Evolutionary conservation across 2,113 vertebrate species (phyloP).

Genomic region (Leucosticte australis): DNA sequence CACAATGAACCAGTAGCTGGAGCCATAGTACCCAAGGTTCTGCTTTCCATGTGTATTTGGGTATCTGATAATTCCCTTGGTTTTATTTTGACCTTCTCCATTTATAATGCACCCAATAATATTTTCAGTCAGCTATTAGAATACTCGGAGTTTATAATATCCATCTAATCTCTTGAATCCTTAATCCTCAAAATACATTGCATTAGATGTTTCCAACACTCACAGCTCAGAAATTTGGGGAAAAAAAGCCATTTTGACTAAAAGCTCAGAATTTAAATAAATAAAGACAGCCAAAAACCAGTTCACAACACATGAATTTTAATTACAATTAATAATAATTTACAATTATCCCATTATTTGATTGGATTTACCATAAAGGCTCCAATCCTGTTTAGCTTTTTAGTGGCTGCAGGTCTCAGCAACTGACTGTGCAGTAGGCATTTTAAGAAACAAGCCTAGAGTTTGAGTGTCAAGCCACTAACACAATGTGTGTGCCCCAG

Average conservation of each 20-base stretch:
- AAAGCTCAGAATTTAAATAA: not conserved
- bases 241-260: not conserved
- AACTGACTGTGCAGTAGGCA: not conserved
- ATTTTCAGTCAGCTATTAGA: not conserved
- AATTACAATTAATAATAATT: no score
- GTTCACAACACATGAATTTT: not conserved
- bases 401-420: not conserved
- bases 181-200: not conserved
- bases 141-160: not conserved
- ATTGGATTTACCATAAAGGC: not conserved
- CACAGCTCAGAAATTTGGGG: not conserved
- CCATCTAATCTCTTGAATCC: not conserved
- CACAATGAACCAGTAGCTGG: not conserved
- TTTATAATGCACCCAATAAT: not conserved
- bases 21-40: not conserved
- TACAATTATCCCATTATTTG: not conserved
- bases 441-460: not conserved
- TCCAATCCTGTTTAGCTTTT: not conserved
- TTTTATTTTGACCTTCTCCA: not conserved
- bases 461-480: not conserved
- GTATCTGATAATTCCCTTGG: not conserved
- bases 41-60: not conserved
- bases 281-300: not conserved
- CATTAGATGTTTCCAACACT: not conserved
- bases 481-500: not conserved